phyloP scores from a whole-genome alignment of 2,797 vertebrate species.

The Cottoperca gobio region DNA sequence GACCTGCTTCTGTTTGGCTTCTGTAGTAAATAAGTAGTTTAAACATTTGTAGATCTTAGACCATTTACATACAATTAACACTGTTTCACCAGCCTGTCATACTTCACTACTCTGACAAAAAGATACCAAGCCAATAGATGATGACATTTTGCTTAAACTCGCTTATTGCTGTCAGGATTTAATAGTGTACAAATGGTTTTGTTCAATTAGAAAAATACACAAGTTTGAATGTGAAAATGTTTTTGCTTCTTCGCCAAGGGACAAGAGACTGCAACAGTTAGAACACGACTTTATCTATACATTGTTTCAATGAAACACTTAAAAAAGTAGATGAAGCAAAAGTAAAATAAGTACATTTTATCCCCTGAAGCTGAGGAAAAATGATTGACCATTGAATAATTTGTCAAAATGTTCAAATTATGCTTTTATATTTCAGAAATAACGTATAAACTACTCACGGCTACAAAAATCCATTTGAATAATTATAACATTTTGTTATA shows the following conservation, averaged over 20 bases:
- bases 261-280: background rate
- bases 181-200: background rate
- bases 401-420: background rate
- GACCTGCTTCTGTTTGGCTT: background rate
- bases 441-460: background rate
- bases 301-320: background rate
- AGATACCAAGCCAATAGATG: conserved; percentile 1
- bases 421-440: background rate
- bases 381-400: background rate
- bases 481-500: background rate
- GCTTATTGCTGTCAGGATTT: conserved; percentile 31
- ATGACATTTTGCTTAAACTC: conserved; percentile 43
- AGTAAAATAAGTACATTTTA: background rate
- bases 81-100: background rate
- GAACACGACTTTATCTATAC: background rate
- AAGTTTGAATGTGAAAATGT: background rate
- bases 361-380: background rate
- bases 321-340: too few relatives aligned
- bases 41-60: background rate
- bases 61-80: background rate
- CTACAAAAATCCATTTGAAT: background rate
- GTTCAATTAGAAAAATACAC: background rate
- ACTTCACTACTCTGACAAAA: background rate
- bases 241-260: too few relatives aligned
- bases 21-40: background rate